A percentile compares a stretch with the other conserved stretches of the same genome.
Evolutionary conservation across 2,888 invertebrate species (phyloP).

Genomic region (Archaeoteleia sp.): DNA sequence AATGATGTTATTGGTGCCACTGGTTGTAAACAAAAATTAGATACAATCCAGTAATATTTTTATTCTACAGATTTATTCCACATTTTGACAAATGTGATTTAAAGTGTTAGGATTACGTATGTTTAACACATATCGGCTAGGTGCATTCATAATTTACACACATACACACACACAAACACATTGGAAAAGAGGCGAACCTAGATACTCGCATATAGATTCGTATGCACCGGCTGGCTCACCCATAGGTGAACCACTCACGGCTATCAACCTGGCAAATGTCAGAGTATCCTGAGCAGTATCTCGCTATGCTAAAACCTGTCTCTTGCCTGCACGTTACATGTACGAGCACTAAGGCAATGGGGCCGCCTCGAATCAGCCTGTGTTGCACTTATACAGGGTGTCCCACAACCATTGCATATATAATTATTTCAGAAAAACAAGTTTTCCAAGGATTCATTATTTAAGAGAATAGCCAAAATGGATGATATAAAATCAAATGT

Average conservation of each 20-base stretch:
- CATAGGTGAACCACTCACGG: conserved; percentile 69
- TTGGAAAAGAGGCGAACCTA: background rate
- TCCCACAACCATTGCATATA: too few species aligned
- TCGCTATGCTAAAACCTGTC: conserved; percentile 34
- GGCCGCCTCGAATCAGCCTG: too few species aligned
- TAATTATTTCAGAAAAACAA: too few species aligned
- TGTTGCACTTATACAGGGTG: too few species aligned
- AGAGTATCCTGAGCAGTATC: conserved; percentile 63
- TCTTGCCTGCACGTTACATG: conserved; percentile 15
- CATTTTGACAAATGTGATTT: background rate
- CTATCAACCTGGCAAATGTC: conserved; percentile 71
- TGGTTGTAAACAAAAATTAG: too few species aligned
- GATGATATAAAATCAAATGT: too few species aligned
- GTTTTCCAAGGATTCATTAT: too few species aligned
- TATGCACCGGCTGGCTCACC: conserved; percentile 44
- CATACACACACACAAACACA: background rate
- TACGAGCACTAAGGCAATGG: background rate
- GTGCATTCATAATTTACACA: conserved; percentile 24
- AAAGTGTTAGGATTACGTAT: background rate
- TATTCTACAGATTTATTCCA: too few species aligned
- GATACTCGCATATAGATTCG: conserved; percentile 6
- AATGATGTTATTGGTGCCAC: too few species aligned
- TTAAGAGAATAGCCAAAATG: too few species aligned
- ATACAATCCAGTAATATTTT: too few species aligned
- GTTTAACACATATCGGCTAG: conserved; percentile 16